These are phyloP conservation scores for Sarcophaga carnaria DNA, from an alignment of 2,888 invertebrate genomes.

Conservation along the genomic window DNA sequence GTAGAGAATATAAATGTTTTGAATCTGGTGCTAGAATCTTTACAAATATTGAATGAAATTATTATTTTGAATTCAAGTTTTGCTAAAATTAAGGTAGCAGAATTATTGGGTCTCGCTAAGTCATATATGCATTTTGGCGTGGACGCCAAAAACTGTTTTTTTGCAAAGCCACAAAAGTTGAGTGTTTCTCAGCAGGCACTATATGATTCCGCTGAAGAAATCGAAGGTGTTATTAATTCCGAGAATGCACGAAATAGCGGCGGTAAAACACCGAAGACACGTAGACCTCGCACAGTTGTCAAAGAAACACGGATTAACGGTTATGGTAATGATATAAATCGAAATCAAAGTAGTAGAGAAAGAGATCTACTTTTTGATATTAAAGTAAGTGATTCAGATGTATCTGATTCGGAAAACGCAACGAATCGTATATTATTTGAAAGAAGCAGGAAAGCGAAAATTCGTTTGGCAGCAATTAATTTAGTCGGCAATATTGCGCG, in stretches of 20 bases:
- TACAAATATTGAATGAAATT: conserved; percentile 76
- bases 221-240: conserved; percentile 67
- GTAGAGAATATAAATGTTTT: conserved; percentile 4
- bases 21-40: conserved; percentile 47
- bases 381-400: conserved; percentile 86
- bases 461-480: conserved; percentile 86
- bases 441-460: conserved; percentile 84
- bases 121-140: conserved; percentile 83
- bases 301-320: conserved; percentile 50
- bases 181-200: conserved; percentile 85
- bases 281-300: conserved; percentile 65
- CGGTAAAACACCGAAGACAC: conserved; percentile 84
- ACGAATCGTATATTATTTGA: conserved; percentile 72
- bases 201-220: conserved; percentile 81
- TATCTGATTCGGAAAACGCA: conserved; percentile 85
- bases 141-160: conserved; percentile 75
- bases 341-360: background rate
- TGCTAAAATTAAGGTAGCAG: conserved; percentile 80
- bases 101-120: conserved; percentile 84
- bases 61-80: conserved; percentile 76
- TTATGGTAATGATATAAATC: conserved; percentile 5
- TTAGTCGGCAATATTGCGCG: conserved; percentile 84
- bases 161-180: conserved; percentile 82
- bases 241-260: conserved; percentile 81
- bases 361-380: conserved; percentile 55